Conservation (phyloP, 1,140 invertebrate genomes). For the Nephotettix cincticeps region DNA sequence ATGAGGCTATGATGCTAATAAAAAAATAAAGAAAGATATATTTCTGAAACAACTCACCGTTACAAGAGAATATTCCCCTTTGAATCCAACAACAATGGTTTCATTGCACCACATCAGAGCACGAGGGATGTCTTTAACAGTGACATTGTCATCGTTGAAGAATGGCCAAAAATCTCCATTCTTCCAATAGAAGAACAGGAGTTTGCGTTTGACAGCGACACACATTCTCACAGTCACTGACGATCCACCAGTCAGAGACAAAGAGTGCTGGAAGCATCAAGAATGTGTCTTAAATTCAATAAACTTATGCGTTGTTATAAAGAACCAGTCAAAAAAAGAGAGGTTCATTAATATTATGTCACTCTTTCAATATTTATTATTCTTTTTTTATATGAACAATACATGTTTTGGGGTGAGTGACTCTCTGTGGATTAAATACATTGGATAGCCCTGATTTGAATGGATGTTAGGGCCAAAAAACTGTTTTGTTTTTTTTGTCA, state of each 20-base stretch:
- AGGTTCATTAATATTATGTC: too few relatives aligned
- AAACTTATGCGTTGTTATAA: too few relatives aligned
- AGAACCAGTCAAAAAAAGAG: too few relatives aligned
- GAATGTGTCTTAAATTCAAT: too few relatives aligned
- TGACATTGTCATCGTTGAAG: conserved; percentile 62
- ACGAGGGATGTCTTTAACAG: conserved; percentile 79
- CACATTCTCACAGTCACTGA: conserved; percentile 77
- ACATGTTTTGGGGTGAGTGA: too few relatives aligned
- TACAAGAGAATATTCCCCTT: conserved; percentile 76
- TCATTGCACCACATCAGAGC: conserved; percentile 84
- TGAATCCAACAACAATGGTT: conserved; percentile 80
- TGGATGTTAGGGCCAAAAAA: too few relatives aligned
- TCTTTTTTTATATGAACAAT: too few relatives aligned
- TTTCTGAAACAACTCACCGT: conserved; percentile 55
- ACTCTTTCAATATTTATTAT: too few relatives aligned
- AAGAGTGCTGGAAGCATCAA: conserved; percentile 49
- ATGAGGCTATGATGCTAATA: too few relatives aligned
- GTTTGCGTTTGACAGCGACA: conserved; percentile 82
- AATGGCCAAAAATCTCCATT: conserved; percentile 77
- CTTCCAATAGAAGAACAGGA: conserved; percentile 90
- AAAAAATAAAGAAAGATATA: background rate
- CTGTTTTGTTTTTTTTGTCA: too few relatives aligned
- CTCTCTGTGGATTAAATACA: too few relatives aligned
- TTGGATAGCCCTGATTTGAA: too few relatives aligned
- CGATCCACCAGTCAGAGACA: conserved; percentile 66